These are phyloP conservation scores for Cynocephalus volans DNA, from an alignment of 2,113 vertebrate species.

Conservation along the genomic window DNA sequence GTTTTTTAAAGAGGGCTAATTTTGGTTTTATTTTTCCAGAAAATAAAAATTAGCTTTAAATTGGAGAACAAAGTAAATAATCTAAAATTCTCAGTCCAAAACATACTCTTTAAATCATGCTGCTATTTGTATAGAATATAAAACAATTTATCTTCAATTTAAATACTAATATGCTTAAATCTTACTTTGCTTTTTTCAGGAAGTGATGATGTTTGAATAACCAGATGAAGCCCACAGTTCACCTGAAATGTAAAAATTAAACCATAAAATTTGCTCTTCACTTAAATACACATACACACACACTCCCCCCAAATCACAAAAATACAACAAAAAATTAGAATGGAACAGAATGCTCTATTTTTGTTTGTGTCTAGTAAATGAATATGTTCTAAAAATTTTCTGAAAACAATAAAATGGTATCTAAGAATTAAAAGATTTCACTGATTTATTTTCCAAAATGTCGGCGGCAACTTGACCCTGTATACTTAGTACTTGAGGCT, in stretches of 20 bases:
- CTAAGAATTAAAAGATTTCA: constrained; percentile 63
- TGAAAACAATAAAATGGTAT: constrained; percentile 61
- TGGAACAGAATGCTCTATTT: neutral
- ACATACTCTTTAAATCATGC: constrained; percentile 56
- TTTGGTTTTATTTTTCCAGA: constrained; percentile 17
- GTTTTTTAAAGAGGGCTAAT: constrained; percentile 24
- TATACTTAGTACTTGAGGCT: neutral
- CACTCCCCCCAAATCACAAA: neutral
- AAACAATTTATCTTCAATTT: constrained; percentile 47
- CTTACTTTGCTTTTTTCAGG: constrained; percentile 91
- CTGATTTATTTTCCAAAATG: constrained; percentile 70
- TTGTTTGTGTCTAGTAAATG: constrained; percentile 26
- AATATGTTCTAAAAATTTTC: neutral
- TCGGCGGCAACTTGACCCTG: constrained; percentile 53
- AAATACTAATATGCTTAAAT: constrained; percentile 60
- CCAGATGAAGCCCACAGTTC: constrained; percentile 91
- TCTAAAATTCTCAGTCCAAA: constrained; percentile 22
- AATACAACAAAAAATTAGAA: neutral
- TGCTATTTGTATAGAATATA: constrained; percentile 26
- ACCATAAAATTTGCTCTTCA: constrained; percentile 69
- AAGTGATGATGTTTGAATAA: constrained; percentile 89
- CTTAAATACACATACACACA: neutral
- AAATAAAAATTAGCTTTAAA: constrained; percentile 60
- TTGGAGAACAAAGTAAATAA: constrained; percentile 10
- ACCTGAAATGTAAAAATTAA: constrained; percentile 82